Percentiles rank a stretch among this genome's conserved stretches.
These are phyloP conservation scores for Ceryle rudis DNA, from an alignment of 2,797 vertebrate species.

Conservation along the genomic window DNA sequence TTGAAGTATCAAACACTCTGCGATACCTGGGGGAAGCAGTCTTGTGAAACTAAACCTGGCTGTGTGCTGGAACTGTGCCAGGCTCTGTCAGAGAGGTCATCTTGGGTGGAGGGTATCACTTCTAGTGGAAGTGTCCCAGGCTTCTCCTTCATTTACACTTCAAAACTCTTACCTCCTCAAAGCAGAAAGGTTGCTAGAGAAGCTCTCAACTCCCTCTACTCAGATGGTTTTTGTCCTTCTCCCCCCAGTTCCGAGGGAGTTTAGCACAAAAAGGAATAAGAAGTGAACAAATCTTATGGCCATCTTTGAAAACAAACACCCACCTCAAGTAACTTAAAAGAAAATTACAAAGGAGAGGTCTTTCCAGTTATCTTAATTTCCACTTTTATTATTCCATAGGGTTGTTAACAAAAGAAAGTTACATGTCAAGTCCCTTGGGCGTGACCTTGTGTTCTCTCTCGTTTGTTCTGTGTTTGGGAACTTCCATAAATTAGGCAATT, in stretches of 20 bases:
- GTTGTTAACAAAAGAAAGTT: constrained; percentile 36
- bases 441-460: background rate
- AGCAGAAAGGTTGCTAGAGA: background rate
- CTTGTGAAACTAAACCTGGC: background rate
- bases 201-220: background rate
- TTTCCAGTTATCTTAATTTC: background rate
- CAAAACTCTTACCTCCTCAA: background rate
- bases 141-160: constrained; percentile 8
- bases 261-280: background rate
- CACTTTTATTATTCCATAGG: constrained; percentile 40
- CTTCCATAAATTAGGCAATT: constrained; percentile 5
- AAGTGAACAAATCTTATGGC: background rate
- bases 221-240: background rate
- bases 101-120: background rate
- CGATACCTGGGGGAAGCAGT: fast-evolving
- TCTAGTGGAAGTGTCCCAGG: background rate
- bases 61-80: background rate
- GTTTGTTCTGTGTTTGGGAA: background rate
- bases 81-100: background rate
- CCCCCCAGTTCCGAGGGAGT: constrained; percentile 1
- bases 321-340: background rate
- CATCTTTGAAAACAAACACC: background rate
- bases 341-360: background rate
- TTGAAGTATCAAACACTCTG: fast-evolving
- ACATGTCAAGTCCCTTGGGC: background rate